Percentiles rank a stretch among this genome's conserved stretches.
phyloP scores from a whole-genome alignment of 2,113 vertebrate species.

The Etheostoma spectabile region DNA sequence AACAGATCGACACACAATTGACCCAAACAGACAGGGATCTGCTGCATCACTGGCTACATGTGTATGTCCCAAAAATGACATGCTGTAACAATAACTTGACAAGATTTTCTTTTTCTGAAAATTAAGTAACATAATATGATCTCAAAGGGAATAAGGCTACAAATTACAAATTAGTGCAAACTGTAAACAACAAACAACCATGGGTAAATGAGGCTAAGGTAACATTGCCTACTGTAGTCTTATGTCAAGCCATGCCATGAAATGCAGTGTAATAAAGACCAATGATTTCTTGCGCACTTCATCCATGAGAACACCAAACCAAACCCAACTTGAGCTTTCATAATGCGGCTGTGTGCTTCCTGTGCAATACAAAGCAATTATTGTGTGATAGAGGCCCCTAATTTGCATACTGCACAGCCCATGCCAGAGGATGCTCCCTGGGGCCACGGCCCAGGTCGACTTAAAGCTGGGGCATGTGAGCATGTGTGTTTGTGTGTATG shows the following conservation, averaged over 20 bases:
- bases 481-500: constrained; percentile 7
- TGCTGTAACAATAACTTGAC: not conserved
- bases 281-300: not conserved
- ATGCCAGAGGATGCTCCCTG: constrained; percentile 50
- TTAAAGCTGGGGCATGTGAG: constrained; percentile 5
- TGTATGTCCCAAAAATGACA: not conserved
- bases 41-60: too few relatives aligned
- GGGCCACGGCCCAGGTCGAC: constrained; percentile 41
- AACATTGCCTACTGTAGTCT: not conserved
- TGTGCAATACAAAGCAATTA: constrained; percentile 59
- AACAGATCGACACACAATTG: not conserved
- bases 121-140: not conserved
- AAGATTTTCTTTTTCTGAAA: not conserved
- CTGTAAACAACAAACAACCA: not conserved
- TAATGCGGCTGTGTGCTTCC: not conserved
- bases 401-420: constrained; percentile 64
- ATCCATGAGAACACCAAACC: constrained; percentile 14
- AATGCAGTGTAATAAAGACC: not conserved
- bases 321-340: not conserved
- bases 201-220: not conserved
- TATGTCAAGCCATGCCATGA: not conserved
- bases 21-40: not conserved
- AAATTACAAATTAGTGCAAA: too few relatives aligned
- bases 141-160: not conserved
- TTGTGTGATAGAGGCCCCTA: constrained; percentile 34